A percentile compares a stretch with the other conserved stretches of the same genome.
Evolutionary conservation across 2,888 invertebrate genomes (phyloP).

Genomic region (Orthosia incerta): DNA sequence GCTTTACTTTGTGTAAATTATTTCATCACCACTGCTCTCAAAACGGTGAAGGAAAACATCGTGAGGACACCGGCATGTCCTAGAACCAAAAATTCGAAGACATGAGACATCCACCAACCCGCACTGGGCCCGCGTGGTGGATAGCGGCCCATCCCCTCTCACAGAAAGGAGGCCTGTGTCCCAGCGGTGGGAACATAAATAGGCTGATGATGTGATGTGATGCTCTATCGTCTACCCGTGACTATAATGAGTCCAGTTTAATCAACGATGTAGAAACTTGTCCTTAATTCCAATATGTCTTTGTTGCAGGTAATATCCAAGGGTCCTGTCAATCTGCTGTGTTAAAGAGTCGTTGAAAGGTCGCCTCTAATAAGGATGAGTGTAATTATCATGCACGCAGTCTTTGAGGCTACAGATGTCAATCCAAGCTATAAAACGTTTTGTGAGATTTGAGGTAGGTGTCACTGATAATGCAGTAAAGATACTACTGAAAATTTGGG

Average conservation of each 20-base stretch:
- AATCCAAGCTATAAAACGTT: background rate
- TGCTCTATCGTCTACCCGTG: background rate
- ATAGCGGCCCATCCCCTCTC: too few relatives aligned
- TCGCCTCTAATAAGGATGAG: slow-evolving; percentile 14
- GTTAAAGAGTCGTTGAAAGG: slow-evolving; percentile 8
- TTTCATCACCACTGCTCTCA: too few relatives aligned
- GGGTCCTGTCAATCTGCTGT: slow-evolving; percentile 20
- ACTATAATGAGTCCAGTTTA: background rate
- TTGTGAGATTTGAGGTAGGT: background rate
- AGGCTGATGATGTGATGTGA: too few relatives aligned
- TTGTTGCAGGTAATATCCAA: slow-evolving; percentile 58
- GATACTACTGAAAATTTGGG: background rate
- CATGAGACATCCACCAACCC: too few relatives aligned
- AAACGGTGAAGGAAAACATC: too few relatives aligned
- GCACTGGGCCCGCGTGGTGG: too few relatives aligned
- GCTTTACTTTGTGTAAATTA: too few relatives aligned
- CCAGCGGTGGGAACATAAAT: too few relatives aligned
- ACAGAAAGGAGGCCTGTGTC: too few relatives aligned
- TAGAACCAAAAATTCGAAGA: too few relatives aligned
- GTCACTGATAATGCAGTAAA: background rate
- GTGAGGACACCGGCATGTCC: too few relatives aligned
- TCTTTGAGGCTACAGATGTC: background rate
- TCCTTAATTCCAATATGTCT: slow-evolving; percentile 21
- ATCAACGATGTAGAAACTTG: background rate
- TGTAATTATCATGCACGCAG: background rate